A percentile compares a stretch with the other conserved stretches of the same genome.
These are phyloP conservation scores for Parasteatoda lunata DNA, from an alignment of 2,888 invertebrate genomes.

Conservation along the genomic window DNA sequence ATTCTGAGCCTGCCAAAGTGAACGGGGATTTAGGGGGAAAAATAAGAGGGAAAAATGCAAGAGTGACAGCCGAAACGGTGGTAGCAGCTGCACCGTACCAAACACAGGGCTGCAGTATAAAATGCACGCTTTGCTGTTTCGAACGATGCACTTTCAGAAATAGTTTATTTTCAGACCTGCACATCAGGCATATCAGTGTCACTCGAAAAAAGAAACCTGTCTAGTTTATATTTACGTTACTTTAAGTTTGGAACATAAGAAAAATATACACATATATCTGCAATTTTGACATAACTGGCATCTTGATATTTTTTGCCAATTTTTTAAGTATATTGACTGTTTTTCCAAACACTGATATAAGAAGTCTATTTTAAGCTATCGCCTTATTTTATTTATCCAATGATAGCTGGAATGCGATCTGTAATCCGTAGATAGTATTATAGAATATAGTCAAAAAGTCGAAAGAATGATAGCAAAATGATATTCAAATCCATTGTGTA, in stretches of 20 bases:
- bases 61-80: constrained; percentile 55
- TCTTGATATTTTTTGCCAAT: not conserved
- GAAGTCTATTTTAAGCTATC: too few relatives aligned
- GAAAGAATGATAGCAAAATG: too few relatives aligned
- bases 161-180: not conserved
- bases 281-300: not conserved
- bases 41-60: constrained; percentile 27
- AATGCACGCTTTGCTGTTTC: constrained; percentile 26
- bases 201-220: not conserved
- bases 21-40: constrained; percentile 34
- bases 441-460: too few relatives aligned
- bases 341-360: too few relatives aligned
- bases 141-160: constrained; percentile 31
- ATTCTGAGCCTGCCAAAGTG: constrained; percentile 55
- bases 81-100: constrained; percentile 29
- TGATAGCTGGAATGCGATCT: too few relatives aligned
- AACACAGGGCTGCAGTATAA: constrained; percentile 6
- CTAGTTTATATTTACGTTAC: constrained; percentile 5
- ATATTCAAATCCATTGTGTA: too few relatives aligned
- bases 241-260: not conserved
- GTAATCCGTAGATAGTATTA: too few relatives aligned
- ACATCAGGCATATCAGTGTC: not conserved
- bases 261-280: not conserved
- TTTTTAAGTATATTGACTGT: too few relatives aligned
- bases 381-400: too few relatives aligned